These are phyloP conservation scores for Danaus chrysippus DNA, from an alignment of 2,888 invertebrate genomes.

Conservation along the genomic window DNA sequence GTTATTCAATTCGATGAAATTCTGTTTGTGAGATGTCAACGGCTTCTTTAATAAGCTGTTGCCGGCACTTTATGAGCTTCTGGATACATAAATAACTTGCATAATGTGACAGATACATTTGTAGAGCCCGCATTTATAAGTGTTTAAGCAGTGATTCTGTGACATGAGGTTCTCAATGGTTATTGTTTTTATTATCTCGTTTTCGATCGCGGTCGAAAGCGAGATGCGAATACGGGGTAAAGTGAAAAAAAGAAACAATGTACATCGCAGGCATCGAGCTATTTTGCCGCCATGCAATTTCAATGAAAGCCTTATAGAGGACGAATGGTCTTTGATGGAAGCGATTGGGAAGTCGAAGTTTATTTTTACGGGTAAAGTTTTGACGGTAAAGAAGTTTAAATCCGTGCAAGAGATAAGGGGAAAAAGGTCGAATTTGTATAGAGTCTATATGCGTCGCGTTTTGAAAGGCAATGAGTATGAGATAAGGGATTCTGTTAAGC, in stretches of 20 bases:
- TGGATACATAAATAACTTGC: constrained; percentile 64
- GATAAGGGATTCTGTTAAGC: constrained; percentile 55
- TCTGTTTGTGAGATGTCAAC: constrained; percentile 69
- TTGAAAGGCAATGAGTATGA: constrained; percentile 69
- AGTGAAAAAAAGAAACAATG: constrained; percentile 68
- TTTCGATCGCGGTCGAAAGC: constrained; percentile 63
- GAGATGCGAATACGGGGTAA: constrained; percentile 71
- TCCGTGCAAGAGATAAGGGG: constrained; percentile 46
- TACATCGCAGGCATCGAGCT: constrained; percentile 64
- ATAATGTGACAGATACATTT: constrained; percentile 75
- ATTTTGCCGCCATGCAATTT: constrained; percentile 69
- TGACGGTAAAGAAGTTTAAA: constrained; percentile 66
- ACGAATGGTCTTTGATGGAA: constrained; percentile 73
- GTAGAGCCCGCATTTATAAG: constrained; percentile 56
- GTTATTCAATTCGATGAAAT: constrained; percentile 57
- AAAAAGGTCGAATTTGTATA: constrained; percentile 67
- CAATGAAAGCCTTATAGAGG: constrained; percentile 73
- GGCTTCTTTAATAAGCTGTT: constrained; percentile 61
- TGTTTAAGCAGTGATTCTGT: constrained; percentile 56
- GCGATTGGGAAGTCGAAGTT: constrained; percentile 73
- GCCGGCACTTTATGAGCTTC: constrained; percentile 57
- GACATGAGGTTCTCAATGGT: constrained; percentile 64
- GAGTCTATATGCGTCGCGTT: constrained; percentile 67
- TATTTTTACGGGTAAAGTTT: constrained; percentile 75
- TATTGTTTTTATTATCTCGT: constrained; percentile 68